phyloP scores from a whole-genome alignment of 2,113 vertebrate genomes.

The Dendropsophus ebraccatus region DNA sequence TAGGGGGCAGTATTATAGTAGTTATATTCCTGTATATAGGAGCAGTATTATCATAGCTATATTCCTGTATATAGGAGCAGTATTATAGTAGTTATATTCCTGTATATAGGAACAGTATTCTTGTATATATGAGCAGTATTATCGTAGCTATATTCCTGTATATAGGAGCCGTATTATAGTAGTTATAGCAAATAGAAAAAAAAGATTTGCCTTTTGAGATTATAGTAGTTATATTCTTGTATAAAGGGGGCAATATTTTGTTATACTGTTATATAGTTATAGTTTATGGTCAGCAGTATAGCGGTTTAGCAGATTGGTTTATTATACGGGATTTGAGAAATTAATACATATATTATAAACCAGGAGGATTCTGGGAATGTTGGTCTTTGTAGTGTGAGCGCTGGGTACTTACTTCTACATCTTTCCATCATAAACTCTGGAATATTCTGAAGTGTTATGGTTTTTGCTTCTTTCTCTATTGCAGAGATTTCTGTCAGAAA shows the following conservation, averaged over 20 bases:
- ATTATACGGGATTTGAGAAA: too few species aligned
- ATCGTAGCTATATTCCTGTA: background rate
- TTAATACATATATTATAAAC: background rate
- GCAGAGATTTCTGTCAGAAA: background rate
- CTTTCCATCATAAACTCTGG: background rate
- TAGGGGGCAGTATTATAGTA: conserved; percentile 1
- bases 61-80: background rate
- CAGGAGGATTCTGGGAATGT: background rate
- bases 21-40: background rate
- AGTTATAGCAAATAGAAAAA: too few species aligned
- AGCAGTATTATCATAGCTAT: conserved; percentile 3
- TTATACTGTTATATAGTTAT: too few species aligned
- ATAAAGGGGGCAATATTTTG: too few species aligned
- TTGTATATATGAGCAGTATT: background rate
- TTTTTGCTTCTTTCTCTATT: background rate
- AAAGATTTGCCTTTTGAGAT: too few species aligned
- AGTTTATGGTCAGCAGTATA: too few species aligned
- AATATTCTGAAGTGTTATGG: background rate
- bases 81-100: conserved; percentile 1
- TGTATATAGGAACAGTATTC: background rate
- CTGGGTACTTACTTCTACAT: background rate
- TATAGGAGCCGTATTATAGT: background rate
- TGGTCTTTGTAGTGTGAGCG: background rate
- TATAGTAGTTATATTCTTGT: too few species aligned
- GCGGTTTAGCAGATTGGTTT: background rate